Evolutionary conservation across 2,888 invertebrate genomes (phyloP).

Genomic region (Leistus spinibarbis): DNA sequence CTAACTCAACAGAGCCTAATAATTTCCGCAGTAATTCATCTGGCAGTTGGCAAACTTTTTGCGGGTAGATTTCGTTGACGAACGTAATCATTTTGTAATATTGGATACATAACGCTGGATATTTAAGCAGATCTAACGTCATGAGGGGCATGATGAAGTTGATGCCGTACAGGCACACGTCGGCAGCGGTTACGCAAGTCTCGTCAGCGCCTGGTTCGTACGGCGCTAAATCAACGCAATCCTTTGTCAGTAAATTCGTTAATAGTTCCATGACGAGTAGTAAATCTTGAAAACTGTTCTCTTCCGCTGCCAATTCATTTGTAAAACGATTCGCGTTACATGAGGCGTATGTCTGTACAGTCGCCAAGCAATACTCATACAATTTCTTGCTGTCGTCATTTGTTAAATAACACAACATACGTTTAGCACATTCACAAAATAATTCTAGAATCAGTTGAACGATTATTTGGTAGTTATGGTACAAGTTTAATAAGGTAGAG

Average conservation of each 20-base stretch:
- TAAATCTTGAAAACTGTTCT: conserved; percentile 77
- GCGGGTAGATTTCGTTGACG: conserved; percentile 70
- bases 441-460: conserved; percentile 77
- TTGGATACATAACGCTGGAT: conserved; percentile 70
- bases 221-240: conserved; percentile 54
- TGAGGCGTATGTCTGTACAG: conserved; percentile 72
- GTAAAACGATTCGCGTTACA: conserved; percentile 69
- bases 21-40: conserved; percentile 61
- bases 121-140: conserved; percentile 72
- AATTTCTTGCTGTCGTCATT: conserved; percentile 67
- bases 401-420: conserved; percentile 69
- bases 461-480: conserved; percentile 80
- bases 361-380: conserved; percentile 70
- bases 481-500: conserved; percentile 72
- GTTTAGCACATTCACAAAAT: conserved; percentile 73
- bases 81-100: conserved; percentile 68
- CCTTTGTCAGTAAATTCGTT: conserved; percentile 55
- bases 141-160: conserved; percentile 75
- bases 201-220: conserved; percentile 47
- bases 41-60: conserved; percentile 62
- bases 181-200: conserved; percentile 59
- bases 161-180: conserved; percentile 72
- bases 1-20: conserved; percentile 64
- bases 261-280: conserved; percentile 80
- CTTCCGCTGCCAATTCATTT: conserved; percentile 69